Conservation (phyloP, 2,888 invertebrate species). For the Oxystoma pomonae region DNA sequence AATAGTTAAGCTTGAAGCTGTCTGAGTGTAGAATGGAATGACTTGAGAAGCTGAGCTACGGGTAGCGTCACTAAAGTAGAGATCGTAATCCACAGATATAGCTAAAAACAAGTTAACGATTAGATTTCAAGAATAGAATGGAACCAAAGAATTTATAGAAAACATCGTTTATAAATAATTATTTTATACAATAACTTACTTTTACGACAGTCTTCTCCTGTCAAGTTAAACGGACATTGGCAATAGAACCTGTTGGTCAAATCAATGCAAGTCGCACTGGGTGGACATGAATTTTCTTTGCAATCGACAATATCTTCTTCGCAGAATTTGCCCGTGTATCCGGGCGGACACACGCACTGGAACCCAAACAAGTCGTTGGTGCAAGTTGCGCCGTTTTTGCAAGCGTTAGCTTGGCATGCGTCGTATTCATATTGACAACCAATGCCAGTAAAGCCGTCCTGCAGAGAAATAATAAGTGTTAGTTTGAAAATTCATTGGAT, state of each 20-base stretch:
- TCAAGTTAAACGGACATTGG: slow-evolving; percentile 94
- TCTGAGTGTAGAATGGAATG: slow-evolving; percentile 82
- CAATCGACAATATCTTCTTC: slow-evolving; percentile 90
- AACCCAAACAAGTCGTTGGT: slow-evolving; percentile 81
- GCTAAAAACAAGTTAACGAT: slow-evolving; percentile 64
- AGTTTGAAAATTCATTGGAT: no score
- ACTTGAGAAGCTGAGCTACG: slow-evolving; percentile 90
- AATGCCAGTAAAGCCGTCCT: slow-evolving; percentile 55
- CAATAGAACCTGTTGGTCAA: slow-evolving; percentile 89
- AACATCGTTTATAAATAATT: no score
- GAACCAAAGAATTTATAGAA: no score
- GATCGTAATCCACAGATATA: slow-evolving; percentile 97
- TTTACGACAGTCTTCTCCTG: slow-evolving; percentile 95
- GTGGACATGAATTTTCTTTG: slow-evolving; percentile 90
- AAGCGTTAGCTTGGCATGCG: slow-evolving; percentile 85
- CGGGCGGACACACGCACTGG: slow-evolving; percentile 81
- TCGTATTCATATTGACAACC: slow-evolving; percentile 94
- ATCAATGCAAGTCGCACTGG: slow-evolving; percentile 89
- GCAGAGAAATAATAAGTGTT: no score
- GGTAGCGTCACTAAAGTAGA: slow-evolving; percentile 89
- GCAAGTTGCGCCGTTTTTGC: slow-evolving; percentile 91
- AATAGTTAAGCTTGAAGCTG: slow-evolving; percentile 76
- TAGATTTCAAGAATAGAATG: no score
- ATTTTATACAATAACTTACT: no score
- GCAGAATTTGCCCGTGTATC: slow-evolving; percentile 73